These are phyloP conservation scores for Telenomus remus DNA, from an alignment of 1,140 invertebrate species.

Conservation along the genomic window DNA sequence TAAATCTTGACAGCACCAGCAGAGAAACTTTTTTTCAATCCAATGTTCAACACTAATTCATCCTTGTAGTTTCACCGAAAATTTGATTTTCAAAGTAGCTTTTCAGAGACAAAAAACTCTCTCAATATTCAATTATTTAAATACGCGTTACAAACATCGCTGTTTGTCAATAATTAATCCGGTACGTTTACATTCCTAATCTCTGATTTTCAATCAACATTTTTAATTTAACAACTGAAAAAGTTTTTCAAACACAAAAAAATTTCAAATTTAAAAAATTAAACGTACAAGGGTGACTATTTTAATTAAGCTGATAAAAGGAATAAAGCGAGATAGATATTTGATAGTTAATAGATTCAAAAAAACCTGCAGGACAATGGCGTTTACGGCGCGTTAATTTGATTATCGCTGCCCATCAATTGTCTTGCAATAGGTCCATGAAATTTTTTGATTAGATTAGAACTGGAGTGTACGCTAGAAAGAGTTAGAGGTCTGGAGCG, in stretches of 20 bases:
- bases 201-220: too few relatives aligned
- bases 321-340: too few relatives aligned
- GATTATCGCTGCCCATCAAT: background rate
- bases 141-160: too few relatives aligned
- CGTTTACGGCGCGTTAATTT: background rate
- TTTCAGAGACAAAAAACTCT: background rate
- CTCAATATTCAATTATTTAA: too few relatives aligned
- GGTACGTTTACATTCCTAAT: background rate
- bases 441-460: conserved; percentile 29
- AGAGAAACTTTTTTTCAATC: background rate
- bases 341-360: too few relatives aligned
- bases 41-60: background rate
- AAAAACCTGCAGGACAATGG: too few relatives aligned
- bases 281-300: too few relatives aligned
- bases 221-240: background rate
- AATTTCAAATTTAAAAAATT: too few relatives aligned
- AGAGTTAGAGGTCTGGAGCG: too few relatives aligned
- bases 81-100: background rate
- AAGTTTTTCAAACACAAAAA: background rate
- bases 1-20: background rate
- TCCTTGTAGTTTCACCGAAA: background rate
- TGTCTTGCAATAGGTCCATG: too few relatives aligned
- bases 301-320: too few relatives aligned
- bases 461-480: conserved; percentile 2
- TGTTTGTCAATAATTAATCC: background rate